Evolutionary conservation across 1,140 invertebrate genomes (phyloP).

Genomic region (Atta cephalotes): DNA sequence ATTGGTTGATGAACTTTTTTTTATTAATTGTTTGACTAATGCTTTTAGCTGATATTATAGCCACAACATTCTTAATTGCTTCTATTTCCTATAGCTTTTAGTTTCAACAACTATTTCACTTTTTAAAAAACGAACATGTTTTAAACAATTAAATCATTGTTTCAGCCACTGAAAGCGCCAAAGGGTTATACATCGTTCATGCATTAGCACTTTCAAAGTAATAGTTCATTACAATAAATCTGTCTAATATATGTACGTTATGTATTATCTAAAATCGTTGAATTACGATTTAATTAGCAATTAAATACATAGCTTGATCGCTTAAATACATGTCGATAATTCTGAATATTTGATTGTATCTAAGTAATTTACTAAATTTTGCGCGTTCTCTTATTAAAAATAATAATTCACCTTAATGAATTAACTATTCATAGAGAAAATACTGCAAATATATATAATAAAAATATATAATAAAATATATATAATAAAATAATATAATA

Average conservation of each 20-base stretch:
- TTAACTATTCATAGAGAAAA: neutral
- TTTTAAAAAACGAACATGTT: neutral
- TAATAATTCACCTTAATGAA: neutral
- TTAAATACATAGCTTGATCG: neutral
- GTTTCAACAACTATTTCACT: neutral
- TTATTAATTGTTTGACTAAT: no score
- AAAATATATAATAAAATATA: neutral
- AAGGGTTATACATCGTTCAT: slow-evolving; percentile 36
- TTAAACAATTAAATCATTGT: neutral
- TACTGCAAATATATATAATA: neutral
- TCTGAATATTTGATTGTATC: slow-evolving; percentile 1
- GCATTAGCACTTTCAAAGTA: slow-evolving; percentile 19
- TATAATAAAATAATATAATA: neutral
- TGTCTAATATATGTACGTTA: neutral
- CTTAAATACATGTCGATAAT: slow-evolving; percentile 21
- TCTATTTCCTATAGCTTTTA: neutral
- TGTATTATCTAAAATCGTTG: slow-evolving; percentile 7
- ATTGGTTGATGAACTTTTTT: no score
- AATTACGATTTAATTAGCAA: slow-evolving; percentile 5
- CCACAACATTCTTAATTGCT: neutral
- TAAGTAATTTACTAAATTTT: neutral
- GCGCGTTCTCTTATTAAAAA: neutral
- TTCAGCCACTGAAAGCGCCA: neutral
- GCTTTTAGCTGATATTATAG: no score
- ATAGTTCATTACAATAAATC: slow-evolving; percentile 11